Percentiles rank a stretch among this genome's conserved stretches.
phyloP scores from a whole-genome alignment of 1,140 invertebrate species.

The Oncopeltus fasciatus region DNA sequence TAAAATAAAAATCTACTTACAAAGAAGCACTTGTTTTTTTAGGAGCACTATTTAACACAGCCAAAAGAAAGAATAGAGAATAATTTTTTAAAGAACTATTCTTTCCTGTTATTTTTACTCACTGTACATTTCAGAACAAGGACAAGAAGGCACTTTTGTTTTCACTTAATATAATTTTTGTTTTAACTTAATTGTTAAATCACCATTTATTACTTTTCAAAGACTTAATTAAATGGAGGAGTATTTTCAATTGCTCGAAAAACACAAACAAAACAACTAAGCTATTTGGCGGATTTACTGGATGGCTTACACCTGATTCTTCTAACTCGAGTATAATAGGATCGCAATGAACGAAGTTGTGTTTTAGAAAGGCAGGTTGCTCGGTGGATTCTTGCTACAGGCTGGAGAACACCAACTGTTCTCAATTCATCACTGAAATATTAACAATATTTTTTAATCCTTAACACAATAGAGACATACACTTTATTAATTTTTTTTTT shows the following conservation, averaged over 20 bases:
- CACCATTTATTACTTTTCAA: no score
- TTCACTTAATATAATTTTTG: not conserved
- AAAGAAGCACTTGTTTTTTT: not conserved
- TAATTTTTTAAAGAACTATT: not conserved
- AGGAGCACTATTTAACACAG: not conserved
- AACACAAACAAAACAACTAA: not conserved
- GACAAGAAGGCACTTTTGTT: slow-evolving; percentile 5
- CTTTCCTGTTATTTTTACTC: not conserved
- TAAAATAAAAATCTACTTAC: no score
- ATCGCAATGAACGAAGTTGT: not conserved
- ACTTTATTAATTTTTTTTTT: no score
- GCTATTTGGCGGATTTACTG: not conserved
- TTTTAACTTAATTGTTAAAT: not conserved
- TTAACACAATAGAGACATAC: no score
- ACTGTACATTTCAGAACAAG: slow-evolving; percentile 1
- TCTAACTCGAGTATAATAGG: not conserved
- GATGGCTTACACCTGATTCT: not conserved
- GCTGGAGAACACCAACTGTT: not conserved
- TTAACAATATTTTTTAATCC: not conserved
- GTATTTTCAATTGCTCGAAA: not conserved
- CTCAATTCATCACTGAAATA: slow-evolving; percentile 2
- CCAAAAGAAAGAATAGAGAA: not conserved
- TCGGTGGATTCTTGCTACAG: not conserved
- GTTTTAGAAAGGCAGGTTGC: not conserved
- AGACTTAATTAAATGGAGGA: not conserved